Conservation (phyloP, 1,140 invertebrate species). For the Bombus confusus region DNA sequence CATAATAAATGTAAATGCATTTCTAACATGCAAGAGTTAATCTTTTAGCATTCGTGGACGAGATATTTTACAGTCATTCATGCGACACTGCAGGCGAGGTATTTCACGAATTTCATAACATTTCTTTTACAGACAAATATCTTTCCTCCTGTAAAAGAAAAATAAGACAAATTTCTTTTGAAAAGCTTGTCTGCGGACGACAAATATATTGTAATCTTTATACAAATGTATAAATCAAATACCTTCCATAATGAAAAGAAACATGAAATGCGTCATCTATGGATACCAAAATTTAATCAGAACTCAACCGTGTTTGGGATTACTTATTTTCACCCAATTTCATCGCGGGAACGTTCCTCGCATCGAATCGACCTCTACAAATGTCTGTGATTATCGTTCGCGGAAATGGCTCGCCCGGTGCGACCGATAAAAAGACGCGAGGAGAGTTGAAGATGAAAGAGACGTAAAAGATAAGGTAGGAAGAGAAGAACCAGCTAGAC, state of each 20-base stretch:
- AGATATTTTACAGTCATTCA: not conserved
- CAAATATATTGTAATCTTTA: no score
- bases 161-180: not conserved
- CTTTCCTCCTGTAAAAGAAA: not conserved
- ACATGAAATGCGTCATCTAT: not conserved
- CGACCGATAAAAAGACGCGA: no score
- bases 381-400: constrained; percentile 63
- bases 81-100: no score
- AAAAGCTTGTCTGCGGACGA: no score
- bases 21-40: not conserved
- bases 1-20: no score
- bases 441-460: not conserved
- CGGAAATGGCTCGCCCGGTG: not conserved
- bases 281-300: not conserved
- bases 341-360: constrained; percentile 35
- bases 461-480: not conserved
- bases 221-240: not conserved
- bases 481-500: not conserved
- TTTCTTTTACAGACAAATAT: not conserved
- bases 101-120: not conserved
- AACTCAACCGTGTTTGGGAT: not conserved
- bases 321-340: not conserved
- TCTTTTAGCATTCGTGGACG: not conserved
- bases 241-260: not conserved
- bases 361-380: constrained; percentile 35